Base-by-base conservation (phyloP, 2,888 invertebrate genomes). In the Drosophila vallismaia region DNA sequence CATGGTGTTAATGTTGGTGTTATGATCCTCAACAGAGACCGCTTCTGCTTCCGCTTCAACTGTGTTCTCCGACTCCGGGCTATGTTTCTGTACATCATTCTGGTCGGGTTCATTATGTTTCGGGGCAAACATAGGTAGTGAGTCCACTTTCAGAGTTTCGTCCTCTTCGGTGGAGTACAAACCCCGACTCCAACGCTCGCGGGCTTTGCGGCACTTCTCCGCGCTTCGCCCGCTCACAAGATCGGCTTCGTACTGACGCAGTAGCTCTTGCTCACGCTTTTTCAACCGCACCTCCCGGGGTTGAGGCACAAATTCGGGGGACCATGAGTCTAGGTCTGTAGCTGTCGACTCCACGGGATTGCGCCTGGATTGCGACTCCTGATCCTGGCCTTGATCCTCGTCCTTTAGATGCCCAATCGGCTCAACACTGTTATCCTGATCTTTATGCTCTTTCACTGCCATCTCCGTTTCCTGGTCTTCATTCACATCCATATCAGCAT, bases 241-340 rank as follows among this genome's bases (percentile, higher is more conserved):
- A 28, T 77, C 79, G 0, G 55, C 71, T 19, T 75, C 55, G 14
- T 76, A 76, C 24, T 73, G 68, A 9, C 63, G 79, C 36, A 77
- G 40, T 3, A 76, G 57, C 46, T 76, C 70, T 44, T 68, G 63
- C 7, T 84, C 77, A 4, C 76, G 68, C 31, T 74, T 46, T 54
- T 73, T 70, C 0, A 74, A 60, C 12, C 60, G 46, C 42, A 58
- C 40, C 38, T 75, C 76, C 1, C 68, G 71, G 1, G 53, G 9
- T 19, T 53, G 70, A 12, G 58, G 44, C 19, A 31, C 5, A 6
- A 8, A 31, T 4, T 33, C 40, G n/a, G 38, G 46, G 2, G 42
- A 26, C 28, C 26, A 26, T 26, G n/a, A n/a, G 31, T n/a, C 42
- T 10, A 51, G n/a, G 9, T 33, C 28, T 0, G n/a, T 1, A 1